Conservation (phyloP, 2,113 vertebrate genomes). For the Dipodomys merriami region DNA sequence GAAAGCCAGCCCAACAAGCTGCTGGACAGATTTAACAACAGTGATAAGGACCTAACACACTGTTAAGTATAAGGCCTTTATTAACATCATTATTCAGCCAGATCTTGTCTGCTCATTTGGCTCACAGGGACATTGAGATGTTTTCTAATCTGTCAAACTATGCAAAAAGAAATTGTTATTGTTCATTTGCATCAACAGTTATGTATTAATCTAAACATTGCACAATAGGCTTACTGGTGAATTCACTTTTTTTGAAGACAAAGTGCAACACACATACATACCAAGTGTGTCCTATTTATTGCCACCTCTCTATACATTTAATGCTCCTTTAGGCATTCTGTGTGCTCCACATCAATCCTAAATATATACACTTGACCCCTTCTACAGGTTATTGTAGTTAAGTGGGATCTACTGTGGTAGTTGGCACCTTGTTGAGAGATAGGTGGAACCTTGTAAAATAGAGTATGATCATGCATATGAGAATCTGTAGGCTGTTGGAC, state of each 20-base stretch:
- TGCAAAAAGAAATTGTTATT: not conserved
- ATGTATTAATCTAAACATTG: conserved; percentile 5
- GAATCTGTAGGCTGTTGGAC: not conserved
- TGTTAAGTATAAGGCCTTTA: no score
- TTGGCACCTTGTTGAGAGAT: not conserved
- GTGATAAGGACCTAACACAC: no score
- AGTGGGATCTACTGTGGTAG: not conserved
- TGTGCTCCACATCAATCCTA: not conserved
- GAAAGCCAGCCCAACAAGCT: no score
- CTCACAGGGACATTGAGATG: no score
- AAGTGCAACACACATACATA: not conserved
- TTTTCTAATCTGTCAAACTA: no score
- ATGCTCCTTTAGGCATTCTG: not conserved
- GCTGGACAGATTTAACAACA: no score
- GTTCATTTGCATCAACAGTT: not conserved
- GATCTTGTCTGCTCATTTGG: no score
- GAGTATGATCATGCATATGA: not conserved
- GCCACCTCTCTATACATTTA: not conserved
- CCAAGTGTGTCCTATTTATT: not conserved
- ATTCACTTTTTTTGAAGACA: conserved; percentile 10
- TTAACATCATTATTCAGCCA: no score
- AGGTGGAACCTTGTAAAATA: no score
- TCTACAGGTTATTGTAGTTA: not conserved
- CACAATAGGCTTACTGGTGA: not conserved
- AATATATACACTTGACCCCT: not conserved